These are phyloP conservation scores for Eristalis tenax DNA, from an alignment of 2,888 invertebrate species.

Conservation along the genomic window DNA sequence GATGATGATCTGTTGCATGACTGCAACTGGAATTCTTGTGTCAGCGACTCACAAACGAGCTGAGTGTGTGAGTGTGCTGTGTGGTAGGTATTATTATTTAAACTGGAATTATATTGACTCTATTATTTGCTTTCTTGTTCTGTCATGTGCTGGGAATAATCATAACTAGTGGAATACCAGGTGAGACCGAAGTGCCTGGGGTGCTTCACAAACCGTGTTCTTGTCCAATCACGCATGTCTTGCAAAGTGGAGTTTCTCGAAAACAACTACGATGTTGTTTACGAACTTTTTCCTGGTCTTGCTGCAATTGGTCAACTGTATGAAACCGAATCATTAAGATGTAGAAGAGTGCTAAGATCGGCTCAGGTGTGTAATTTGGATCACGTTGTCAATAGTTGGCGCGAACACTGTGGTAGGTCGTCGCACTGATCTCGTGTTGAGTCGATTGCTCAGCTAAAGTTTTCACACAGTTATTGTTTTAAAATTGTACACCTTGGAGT, in stretches of 20 bases:
- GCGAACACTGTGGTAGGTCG: not conserved
- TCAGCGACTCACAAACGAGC: slow-evolving; percentile 30
- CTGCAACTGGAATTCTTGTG: slow-evolving; percentile 49
- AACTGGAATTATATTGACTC: slow-evolving; percentile 40
- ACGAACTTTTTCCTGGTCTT: not conserved
- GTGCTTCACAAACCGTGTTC: not conserved
- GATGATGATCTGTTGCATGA: slow-evolving; percentile 53
- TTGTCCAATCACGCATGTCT: not conserved
- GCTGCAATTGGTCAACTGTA: not conserved
- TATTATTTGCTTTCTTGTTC: slow-evolving; percentile 40
- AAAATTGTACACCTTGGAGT: too few relatives aligned
- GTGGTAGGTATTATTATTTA: slow-evolving; percentile 39
- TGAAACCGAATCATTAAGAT: not conserved
- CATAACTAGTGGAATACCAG: not conserved
- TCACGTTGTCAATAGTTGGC: not conserved
- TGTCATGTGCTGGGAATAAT: slow-evolving; percentile 16
- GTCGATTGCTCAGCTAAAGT: too few relatives aligned
- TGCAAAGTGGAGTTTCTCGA: not conserved
- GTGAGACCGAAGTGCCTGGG: not conserved
- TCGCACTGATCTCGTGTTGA: too few relatives aligned
- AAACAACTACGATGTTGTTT: not conserved
- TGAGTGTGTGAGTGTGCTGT: not conserved
- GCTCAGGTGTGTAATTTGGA: not conserved
- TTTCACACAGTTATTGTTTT: too few relatives aligned
- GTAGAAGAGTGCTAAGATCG: not conserved